Evolutionary conservation across 2,888 invertebrate genomes (phyloP).

Genomic region (Rotaria sp.): DNA sequence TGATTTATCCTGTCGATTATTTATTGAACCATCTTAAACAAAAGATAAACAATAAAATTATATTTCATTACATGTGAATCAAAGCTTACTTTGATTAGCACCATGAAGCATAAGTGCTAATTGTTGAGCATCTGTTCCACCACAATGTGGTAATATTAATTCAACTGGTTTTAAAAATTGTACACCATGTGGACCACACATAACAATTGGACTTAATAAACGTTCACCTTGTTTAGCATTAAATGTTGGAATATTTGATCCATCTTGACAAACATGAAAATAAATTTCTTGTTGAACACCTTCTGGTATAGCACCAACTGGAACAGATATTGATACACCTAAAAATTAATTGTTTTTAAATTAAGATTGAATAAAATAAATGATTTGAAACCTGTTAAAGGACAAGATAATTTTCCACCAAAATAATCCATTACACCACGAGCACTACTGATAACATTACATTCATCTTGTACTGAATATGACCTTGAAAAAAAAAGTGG

Average conservation of each 20-base stretch:
- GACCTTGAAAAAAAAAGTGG: background rate
- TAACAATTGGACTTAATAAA: constrained; percentile 82
- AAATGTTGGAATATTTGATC: constrained; percentile 32
- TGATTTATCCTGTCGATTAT: background rate
- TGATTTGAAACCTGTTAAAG: background rate
- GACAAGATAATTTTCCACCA: background rate
- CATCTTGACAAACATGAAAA: constrained; percentile 63
- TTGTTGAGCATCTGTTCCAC: constrained; percentile 35
- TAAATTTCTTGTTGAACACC: constrained; percentile 81
- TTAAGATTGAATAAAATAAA: background rate
- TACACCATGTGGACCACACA: constrained; percentile 88
- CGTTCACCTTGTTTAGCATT: constrained; percentile 62
- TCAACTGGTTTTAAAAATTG: constrained; percentile 81
- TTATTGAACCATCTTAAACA: background rate
- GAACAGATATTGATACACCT: constrained; percentile 76
- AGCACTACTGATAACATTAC: background rate
- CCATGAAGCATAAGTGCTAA: background rate
- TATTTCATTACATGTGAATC: too few relatives aligned
- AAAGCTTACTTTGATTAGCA: background rate
- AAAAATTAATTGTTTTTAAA: background rate
- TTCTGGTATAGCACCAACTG: constrained; percentile 74
- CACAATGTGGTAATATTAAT: constrained; percentile 71
- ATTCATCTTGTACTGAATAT: background rate
- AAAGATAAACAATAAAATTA: too few relatives aligned
- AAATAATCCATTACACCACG: background rate